phyloP scores from a whole-genome alignment of 2,888 invertebrate species.

The Stenodema calcarata region DNA sequence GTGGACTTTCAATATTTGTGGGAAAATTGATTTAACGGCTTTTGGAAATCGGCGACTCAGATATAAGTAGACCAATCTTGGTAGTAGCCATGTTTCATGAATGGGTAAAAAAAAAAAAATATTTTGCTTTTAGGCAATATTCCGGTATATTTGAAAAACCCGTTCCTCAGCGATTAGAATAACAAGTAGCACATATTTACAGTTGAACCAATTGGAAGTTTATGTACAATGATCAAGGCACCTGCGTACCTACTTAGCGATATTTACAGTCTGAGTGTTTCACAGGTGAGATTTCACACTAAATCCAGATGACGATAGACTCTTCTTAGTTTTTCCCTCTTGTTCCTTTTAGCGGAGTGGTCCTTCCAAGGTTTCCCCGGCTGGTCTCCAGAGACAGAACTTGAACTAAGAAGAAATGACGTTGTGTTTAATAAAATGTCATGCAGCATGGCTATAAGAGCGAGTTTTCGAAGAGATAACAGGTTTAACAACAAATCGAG shows the following conservation, averaged over 20 bases:
- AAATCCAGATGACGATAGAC: slow-evolving; percentile 81
- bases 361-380: slow-evolving; percentile 78
- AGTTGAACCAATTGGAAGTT: background rate
- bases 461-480: no score
- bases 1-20: no score
- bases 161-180: no score
- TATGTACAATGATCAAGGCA: background rate
- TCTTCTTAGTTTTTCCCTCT: slow-evolving; percentile 88
- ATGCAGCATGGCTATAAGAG: no score
- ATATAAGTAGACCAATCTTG: no score
- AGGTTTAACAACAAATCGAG: no score
- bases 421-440: background rate
- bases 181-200: background rate
- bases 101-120: no score
- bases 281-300: background rate
- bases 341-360: slow-evolving; percentile 86
- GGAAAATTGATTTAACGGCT: no score
- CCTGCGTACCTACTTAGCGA: background rate
- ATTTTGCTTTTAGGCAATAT: no score
- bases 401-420: background rate
- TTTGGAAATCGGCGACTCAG: no score
- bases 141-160: no score
- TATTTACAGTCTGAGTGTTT: background rate
- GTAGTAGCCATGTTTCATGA: no score
- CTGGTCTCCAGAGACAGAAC: background rate